These are phyloP conservation scores for Dreissena rostriformis DNA, from an alignment of 1,140 invertebrate species.

Conservation along the genomic window DNA sequence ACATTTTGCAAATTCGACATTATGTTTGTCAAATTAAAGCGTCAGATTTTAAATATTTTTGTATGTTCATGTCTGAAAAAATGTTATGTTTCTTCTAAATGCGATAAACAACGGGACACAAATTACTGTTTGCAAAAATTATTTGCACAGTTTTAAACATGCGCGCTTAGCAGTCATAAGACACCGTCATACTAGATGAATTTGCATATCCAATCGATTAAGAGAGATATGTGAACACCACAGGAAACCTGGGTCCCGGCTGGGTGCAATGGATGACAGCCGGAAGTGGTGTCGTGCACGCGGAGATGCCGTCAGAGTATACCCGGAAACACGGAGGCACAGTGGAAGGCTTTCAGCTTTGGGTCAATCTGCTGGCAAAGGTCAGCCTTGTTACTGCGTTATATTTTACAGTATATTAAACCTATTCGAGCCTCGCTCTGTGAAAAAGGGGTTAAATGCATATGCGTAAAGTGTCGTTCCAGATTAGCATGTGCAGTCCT, in stretches of 20 bases:
- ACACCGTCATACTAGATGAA: too few relatives aligned
- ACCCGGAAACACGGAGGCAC: constrained; percentile 59
- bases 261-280: constrained; percentile 74
- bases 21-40: too few relatives aligned
- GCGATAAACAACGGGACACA: neutral
- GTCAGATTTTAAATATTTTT: too few relatives aligned
- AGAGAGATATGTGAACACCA: neutral
- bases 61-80: too few relatives aligned
- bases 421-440: too few relatives aligned
- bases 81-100: too few relatives aligned
- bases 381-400: constrained; percentile 15
- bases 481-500: too few relatives aligned
- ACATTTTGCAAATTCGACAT: too few relatives aligned
- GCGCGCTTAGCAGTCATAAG: neutral
- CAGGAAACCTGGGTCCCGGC: constrained; percentile 57
- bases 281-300: constrained; percentile 84
- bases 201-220: neutral
- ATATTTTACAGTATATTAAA: too few relatives aligned
- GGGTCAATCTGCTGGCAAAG: constrained; percentile 71
- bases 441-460: too few relatives aligned
- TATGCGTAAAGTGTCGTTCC: too few relatives aligned
- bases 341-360: constrained; percentile 70
- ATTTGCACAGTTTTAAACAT: neutral
- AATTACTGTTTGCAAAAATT: neutral
- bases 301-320: constrained; percentile 72